phyloP scores from a whole-genome alignment of 2,797 vertebrate genomes.

The Danio choprae region DNA sequence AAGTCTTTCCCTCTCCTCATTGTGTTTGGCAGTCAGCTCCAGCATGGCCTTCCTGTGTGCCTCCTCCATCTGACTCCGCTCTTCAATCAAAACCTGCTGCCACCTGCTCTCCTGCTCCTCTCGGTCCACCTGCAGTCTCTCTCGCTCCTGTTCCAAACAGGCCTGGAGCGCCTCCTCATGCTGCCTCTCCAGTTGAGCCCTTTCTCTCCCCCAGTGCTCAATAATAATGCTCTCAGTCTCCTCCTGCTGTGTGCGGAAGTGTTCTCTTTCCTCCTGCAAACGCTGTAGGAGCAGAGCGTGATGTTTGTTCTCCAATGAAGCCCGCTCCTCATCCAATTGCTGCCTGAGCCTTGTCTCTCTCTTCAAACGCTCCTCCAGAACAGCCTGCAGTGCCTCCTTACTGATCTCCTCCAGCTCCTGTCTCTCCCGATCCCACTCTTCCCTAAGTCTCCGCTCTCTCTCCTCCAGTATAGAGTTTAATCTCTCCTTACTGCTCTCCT shows the following conservation, averaged over 20 bases:
- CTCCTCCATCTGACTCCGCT: conserved; percentile 67
- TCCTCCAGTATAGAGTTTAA: conserved; percentile 32
- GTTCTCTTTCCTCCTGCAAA: conserved; percentile 67
- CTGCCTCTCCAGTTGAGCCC: conserved; percentile 70
- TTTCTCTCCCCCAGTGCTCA: conserved; percentile 73
- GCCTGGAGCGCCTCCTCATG: conserved; percentile 69
- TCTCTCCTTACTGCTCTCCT: conserved; percentile 35
- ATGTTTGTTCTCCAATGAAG: conserved; percentile 61
- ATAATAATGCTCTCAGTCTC: conserved; percentile 63
- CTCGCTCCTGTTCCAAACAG: conserved; percentile 74
- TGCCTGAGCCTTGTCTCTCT: conserved; percentile 62
- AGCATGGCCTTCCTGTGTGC: conserved; percentile 68
- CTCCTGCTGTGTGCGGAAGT: conserved; percentile 64
- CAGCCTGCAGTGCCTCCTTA: conserved; percentile 33
- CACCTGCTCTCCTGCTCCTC: conserved; percentile 73
- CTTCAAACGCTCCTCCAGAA: conserved; percentile 60
- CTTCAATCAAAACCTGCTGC: conserved; percentile 62
- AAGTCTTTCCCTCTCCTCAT: conserved; percentile 73
- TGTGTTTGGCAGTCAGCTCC: conserved; percentile 74
- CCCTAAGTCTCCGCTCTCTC: conserved; percentile 33
- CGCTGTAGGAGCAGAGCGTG: conserved; percentile 61
- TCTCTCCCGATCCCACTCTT: conserved; percentile 48
- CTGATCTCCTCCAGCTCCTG: conserved; percentile 50
- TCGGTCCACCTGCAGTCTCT: conserved; percentile 70
- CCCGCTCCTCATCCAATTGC: conserved; percentile 67